phyloP scores from a whole-genome alignment of 1,140 invertebrate species.

The Doryteuthis pealeii region DNA sequence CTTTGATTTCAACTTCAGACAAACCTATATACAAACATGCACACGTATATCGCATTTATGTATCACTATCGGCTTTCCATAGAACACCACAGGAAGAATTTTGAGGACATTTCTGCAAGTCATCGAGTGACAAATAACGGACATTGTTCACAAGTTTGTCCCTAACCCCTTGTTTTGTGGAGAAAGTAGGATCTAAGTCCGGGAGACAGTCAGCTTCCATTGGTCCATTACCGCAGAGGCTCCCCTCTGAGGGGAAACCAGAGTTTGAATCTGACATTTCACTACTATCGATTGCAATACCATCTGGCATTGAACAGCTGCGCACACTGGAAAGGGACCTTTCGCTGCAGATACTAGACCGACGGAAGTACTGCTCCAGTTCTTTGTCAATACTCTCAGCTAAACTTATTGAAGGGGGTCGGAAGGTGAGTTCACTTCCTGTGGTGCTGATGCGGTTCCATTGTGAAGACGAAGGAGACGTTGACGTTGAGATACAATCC shows the following conservation, averaged over 20 bases:
- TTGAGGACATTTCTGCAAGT: no score
- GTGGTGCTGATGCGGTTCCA: constrained; percentile 20
- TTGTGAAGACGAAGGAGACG: neutral
- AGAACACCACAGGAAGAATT: no score
- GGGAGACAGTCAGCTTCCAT: no score
- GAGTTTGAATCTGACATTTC: neutral
- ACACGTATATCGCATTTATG: no score
- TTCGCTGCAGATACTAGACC: neutral
- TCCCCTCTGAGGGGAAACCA: neutral
- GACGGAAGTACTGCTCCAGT: constrained; percentile 28
- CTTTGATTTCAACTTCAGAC: no score
- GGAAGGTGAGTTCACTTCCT: constrained; percentile 27
- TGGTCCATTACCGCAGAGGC: neutral
- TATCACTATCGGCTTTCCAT: no score
- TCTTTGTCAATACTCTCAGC: constrained; percentile 32
- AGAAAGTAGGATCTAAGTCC: no score
- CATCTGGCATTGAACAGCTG: neutral
- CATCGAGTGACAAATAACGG: no score
- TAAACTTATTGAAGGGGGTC: constrained; percentile 28
- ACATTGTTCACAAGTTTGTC: no score
- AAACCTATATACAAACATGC: no score
- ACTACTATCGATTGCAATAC: neutral
- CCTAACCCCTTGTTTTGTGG: no score
- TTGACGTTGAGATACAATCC: neutral
- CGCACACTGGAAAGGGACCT: neutral